Conservation (phyloP, 2,797 vertebrate species). For the Enteromius treurensis region DNA sequence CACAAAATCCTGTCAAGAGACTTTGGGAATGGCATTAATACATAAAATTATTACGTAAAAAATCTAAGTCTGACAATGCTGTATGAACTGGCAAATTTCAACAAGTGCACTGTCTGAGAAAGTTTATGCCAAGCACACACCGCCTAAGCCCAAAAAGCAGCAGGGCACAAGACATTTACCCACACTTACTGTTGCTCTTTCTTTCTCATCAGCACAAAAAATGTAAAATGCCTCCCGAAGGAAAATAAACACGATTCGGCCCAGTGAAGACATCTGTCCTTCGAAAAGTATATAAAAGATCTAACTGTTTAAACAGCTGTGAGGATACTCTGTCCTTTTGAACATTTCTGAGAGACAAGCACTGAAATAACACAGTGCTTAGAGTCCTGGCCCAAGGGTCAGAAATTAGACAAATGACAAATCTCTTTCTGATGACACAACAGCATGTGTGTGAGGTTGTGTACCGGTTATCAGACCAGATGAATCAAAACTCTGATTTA, state of each 20-base stretch:
- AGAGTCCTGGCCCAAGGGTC: constrained; percentile 60
- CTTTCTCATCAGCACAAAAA: constrained; percentile 59
- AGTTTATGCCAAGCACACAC: constrained; percentile 28
- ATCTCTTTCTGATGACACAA: constrained; percentile 40
- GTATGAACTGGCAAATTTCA: constrained; percentile 11
- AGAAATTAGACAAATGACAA: constrained; percentile 63
- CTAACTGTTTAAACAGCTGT: constrained; percentile 85
- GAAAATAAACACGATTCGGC: constrained; percentile 82
- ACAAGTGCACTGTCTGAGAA: constrained; percentile 20
- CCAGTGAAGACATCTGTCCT: constrained; percentile 84
- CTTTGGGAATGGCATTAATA: neutral
- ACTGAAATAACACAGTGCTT: constrained; percentile 74
- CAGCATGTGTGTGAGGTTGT: constrained; percentile 36
- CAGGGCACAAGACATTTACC: constrained; percentile 46
- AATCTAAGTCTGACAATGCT: constrained; percentile 11
- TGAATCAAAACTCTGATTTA: constrained; percentile 28
- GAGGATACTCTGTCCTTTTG: constrained; percentile 70
- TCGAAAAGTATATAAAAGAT: constrained; percentile 68
- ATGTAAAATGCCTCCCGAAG: constrained; percentile 78
- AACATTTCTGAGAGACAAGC: constrained; percentile 66
- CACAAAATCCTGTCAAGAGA: neutral
- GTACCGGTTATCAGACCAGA: constrained; percentile 26
- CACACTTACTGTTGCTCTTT: constrained; percentile 44
- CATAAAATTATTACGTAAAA: neutral
- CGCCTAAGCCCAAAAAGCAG: constrained; percentile 39